These are phyloP conservation scores for Illadopsis cleaveri DNA, from an alignment of 2,113 vertebrate species.

Conservation along the genomic window DNA sequence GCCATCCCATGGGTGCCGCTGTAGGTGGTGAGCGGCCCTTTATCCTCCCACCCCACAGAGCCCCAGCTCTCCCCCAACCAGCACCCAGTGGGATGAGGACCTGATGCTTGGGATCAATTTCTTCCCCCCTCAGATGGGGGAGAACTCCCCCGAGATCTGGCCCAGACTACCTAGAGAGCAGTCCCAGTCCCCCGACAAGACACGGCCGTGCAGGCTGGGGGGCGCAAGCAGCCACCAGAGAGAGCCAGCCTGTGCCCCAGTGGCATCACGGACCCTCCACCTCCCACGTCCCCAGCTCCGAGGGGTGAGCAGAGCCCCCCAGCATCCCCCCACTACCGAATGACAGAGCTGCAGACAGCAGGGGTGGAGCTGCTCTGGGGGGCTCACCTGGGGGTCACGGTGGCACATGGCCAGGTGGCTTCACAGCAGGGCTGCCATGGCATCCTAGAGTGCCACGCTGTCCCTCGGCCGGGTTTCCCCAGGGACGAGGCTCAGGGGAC, in stretches of 20 bases:
- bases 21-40: not conserved
- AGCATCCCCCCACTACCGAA: not conserved
- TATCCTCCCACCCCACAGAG: accelerated
- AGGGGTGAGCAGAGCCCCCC: not conserved
- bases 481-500: not conserved
- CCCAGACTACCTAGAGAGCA: not conserved
- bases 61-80: not conserved
- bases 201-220: not conserved
- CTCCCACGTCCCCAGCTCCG: not conserved
- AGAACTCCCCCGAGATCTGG: not conserved
- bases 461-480: not conserved
- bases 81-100: not conserved
- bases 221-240: too few relatives aligned
- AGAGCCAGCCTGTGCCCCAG: not conserved
- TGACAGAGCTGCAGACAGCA: not conserved
- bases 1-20: not conserved
- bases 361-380: not conserved
- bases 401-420: not conserved
- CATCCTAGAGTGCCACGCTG: not conserved
- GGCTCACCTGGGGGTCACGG: not conserved
- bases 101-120: not conserved
- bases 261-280: accelerated
- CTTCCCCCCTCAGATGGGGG: too few relatives aligned
- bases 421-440: not conserved
- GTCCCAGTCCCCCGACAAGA: accelerated